Base-by-base conservation (phyloP, 2,113 vertebrate genomes). In the Gallinago undulata region DNA sequence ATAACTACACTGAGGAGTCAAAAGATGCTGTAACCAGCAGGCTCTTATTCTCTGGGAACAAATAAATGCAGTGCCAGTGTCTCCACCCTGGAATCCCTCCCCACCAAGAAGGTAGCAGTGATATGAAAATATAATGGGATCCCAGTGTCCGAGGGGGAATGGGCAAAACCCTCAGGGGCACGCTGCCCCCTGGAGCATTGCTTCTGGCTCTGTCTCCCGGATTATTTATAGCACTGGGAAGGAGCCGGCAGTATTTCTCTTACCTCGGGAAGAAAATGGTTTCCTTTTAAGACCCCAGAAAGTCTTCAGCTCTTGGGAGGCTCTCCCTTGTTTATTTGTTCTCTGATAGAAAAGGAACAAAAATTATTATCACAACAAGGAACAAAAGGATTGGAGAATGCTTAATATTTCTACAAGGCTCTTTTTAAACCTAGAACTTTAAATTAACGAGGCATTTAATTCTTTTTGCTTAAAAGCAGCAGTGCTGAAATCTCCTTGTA, bases 281-380 rank as follows among this genome's bases (percentile, higher is more conserved):
- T 77, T 83, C 21, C n/a, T 79, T 86, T 86, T 28, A 77, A 84
- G 77, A 48, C 47, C 10, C 19, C 41, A 39, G 16, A 11, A 69
- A 84, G 19, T 19, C 50, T 89, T 87, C 0, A 0, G 74, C 33
- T 96, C 30, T 45, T 0, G 0, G 13, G 64, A 53, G 15, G 57
- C 7, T 43, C 57, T 37, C 6, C 24, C 3, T 35, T 66, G 7
- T 62, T 91, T 91, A 33, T 74, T 84, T 73, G 16, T 83, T 76
- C 53, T 60, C 39, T 3, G 6, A 22, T 66, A n/a, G n/a, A 82
- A 90, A 83, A 90, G 28, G 27, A 80, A 25, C 33, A 64, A 94
- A 55, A 48, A 74, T 89, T 78, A 66, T 53, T 33, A 30, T 48
- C 35, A 35, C 73, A 37, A 22, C 0, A 0, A 47, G 55, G 64